A percentile compares a stretch with the other conserved stretches of the same genome.
Conservation (phyloP, 2,113 vertebrate species). For the Collichthys lucidus region DNA sequence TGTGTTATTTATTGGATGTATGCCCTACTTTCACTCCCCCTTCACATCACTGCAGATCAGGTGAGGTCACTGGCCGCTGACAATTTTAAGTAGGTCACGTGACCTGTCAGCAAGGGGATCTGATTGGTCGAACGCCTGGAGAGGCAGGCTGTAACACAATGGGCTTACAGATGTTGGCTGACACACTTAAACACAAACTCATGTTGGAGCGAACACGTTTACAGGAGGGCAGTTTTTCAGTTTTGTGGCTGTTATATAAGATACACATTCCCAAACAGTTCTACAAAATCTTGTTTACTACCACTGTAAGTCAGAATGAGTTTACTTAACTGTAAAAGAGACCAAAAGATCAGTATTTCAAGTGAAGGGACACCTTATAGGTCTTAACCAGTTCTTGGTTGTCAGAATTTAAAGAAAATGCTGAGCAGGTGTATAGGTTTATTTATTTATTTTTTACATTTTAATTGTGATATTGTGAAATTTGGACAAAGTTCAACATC, state of each 20-base stretch:
- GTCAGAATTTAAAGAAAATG: neutral
- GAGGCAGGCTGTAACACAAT: slow-evolving; percentile 50
- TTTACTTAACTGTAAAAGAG: neutral
- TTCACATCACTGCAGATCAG: slow-evolving; percentile 67
- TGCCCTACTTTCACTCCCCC: slow-evolving; percentile 74
- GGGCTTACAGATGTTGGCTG: slow-evolving; percentile 73
- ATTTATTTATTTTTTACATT: neutral
- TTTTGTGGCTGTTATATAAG: slow-evolving; percentile 29
- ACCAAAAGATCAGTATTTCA: neutral
- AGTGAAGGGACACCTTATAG: too few species aligned
- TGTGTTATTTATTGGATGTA: slow-evolving; percentile 50
- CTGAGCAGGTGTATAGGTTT: neutral
- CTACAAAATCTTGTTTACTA: neutral
- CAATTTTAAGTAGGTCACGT: slow-evolving; percentile 70
- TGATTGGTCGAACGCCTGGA: slow-evolving; percentile 56
- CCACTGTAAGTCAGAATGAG: neutral
- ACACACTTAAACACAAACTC: slow-evolving; percentile 37
- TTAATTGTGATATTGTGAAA: neutral
- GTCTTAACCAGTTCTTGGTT: neutral
- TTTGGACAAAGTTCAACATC: neutral
- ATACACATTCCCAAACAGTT: neutral
- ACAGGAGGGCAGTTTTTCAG: slow-evolving; percentile 1
- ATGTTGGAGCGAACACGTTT: slow-evolving; percentile 9
- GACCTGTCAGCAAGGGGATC: slow-evolving; percentile 41
- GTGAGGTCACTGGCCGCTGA: slow-evolving; percentile 66